A percentile compares a stretch with the other conserved stretches of the same genome.
Conservation (phyloP, 2,888 invertebrate genomes). For the Lysandra bellargus region DNA sequence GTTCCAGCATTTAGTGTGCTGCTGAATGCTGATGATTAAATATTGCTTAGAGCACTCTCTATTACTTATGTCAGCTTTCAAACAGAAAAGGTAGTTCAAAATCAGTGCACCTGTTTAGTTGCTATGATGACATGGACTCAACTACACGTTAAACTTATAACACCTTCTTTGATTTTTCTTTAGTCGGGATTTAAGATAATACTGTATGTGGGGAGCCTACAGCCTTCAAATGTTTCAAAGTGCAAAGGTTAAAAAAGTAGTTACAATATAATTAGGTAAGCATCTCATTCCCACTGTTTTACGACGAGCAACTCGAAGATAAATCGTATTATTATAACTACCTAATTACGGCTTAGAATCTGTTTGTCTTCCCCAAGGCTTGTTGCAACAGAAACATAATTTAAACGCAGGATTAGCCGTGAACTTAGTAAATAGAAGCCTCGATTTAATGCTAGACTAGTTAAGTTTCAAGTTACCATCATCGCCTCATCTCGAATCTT, state of each 20-base stretch:
- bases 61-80: too few relatives aligned
- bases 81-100: neutral
- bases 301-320: conserved; percentile 8
- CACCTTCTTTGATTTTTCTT: neutral
- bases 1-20: too few relatives aligned
- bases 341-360: conserved; percentile 12
- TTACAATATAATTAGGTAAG: conserved; percentile 31
- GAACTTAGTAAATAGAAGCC: conserved; percentile 1
- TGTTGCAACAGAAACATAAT: conserved; percentile 16
- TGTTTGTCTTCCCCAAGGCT: conserved; percentile 20
- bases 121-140: neutral
- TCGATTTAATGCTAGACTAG: neutral
- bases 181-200: neutral
- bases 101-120: neutral
- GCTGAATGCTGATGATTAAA: too few relatives aligned
- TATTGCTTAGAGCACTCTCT: too few relatives aligned
- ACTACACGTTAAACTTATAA: neutral
- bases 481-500: neutral
- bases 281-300: conserved; percentile 12
- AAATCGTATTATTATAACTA: conserved; percentile 27
- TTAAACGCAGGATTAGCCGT: neutral
- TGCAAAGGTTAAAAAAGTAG: conserved; percentile 7
- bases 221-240: neutral
- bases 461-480: neutral
- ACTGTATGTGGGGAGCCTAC: neutral